Base-by-base conservation (phyloP, 2,888 invertebrate species). In the Tolmerus cingulatus region DNA sequence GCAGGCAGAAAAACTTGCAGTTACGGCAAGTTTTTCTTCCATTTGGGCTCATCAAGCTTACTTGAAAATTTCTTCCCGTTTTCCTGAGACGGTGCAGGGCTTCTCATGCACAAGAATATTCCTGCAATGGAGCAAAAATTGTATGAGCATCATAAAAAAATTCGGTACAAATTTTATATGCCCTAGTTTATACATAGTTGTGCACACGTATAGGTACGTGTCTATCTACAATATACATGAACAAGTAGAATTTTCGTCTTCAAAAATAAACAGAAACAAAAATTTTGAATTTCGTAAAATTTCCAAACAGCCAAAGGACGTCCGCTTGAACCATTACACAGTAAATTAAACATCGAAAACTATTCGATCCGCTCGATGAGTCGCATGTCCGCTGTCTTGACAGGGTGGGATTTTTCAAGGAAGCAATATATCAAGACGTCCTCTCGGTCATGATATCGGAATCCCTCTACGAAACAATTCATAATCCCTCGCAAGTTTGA, bases 401-500 rank as follows among this genome's bases (percentile, higher is more conserved):
- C 23, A 19, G 7, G 66, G 9, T 23, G 66, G 12, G 23, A 66
- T 66, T 66, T 23, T 66, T 66, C 66, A 23, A 27, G 27, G 27
- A 66, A 66, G 66, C 27, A 66, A 66, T 66, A 66, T 66, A 66
- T 66, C 19, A 66, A 66, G 12, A 5, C 34, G 19, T 76, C 76
- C 27, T 76, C 37, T 74, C 74, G 27, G 74, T n/a, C 34, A 16
- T n/a, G 81, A 27, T 55, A 55, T 55, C 30, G 27, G 19, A 51
- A 81, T 81, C 30, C 46, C 46, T 51, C 55, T 34, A 34, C 27
- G 30, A 40, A 79, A 78, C 51, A 81, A 51, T 81, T 81, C 81
- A 81, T 46, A 55, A 27, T 51, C 27, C 30, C 34, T 55, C 27
- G 30, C 27, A 40, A 81, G 43, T 81, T 81, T 27, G 51, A 30